These are phyloP conservation scores for Tetragnatha montana DNA, from an alignment of 2,888 invertebrate species.

Conservation along the genomic window DNA sequence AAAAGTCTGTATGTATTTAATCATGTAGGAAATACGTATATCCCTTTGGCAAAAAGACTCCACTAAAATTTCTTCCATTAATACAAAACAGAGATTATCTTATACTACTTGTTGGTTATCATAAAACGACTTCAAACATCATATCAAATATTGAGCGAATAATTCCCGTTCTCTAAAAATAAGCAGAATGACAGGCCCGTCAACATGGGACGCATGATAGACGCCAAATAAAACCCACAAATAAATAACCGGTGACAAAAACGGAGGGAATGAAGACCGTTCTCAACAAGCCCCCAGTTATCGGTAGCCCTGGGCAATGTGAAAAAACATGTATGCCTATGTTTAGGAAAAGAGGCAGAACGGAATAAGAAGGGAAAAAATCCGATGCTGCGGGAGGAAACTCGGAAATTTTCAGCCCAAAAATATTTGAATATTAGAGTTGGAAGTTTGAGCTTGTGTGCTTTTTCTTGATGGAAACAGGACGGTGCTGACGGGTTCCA, in stretches of 20 bases:
- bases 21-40: no score
- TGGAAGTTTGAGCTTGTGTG: conserved; percentile 32
- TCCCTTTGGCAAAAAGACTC: no score
- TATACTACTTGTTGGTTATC: no score
- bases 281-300: conserved; percentile 18
- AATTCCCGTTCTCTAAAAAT: no score
- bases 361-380: not conserved
- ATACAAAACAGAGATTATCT: no score
- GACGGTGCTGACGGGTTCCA: conserved; percentile 36
- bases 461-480: conserved; percentile 27
- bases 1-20: no score
- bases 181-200: no score
- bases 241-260: conserved; percentile 9
- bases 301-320: conserved; percentile 26
- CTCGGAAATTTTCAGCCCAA: conserved; percentile 31
- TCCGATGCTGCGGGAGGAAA: conserved; percentile 16
- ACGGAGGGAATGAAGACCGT: conserved; percentile 16
- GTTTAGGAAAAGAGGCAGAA: conserved; percentile 14
- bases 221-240: not conserved
- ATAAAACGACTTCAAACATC: no score
- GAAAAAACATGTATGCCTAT: conserved; percentile 45
- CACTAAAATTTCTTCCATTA: no score
- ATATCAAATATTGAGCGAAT: no score
- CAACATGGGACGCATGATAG: no score
- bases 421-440: conserved; percentile 56